These are phyloP conservation scores for Diadromus collaris DNA, from an alignment of 2,888 invertebrate genomes.

Conservation along the genomic window DNA sequence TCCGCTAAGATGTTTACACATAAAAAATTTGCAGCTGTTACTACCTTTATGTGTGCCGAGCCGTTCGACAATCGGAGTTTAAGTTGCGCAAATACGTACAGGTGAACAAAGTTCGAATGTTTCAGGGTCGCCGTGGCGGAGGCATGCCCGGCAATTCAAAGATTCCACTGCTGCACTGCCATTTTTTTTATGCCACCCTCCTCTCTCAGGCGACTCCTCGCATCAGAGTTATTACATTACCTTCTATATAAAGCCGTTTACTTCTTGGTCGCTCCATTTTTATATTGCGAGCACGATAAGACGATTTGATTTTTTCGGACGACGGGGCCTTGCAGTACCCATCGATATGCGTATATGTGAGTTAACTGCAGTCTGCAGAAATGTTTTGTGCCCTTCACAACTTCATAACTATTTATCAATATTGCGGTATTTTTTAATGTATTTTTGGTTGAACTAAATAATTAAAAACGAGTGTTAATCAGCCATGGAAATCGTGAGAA, in stretches of 20 bases:
- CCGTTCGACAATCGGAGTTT: neutral
- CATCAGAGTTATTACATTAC: neutral
- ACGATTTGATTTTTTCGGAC: neutral
- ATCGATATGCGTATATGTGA: neutral
- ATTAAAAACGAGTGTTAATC: too few relatives aligned
- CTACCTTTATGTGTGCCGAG: neutral
- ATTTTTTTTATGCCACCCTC: neutral
- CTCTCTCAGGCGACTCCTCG: neutral
- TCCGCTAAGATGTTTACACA: neutral
- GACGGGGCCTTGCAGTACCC: neutral
- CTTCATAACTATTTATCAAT: neutral
- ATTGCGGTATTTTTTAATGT: neutral
- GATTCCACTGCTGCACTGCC: neutral
- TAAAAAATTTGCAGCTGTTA: neutral
- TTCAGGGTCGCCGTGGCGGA: neutral
- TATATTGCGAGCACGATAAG: neutral
- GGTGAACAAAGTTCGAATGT: neutral
- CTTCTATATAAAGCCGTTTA: neutral
- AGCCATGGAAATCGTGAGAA: too few relatives aligned
- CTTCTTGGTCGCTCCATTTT: neutral
- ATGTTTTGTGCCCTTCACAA: neutral
- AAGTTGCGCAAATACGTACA: conserved; percentile 4
- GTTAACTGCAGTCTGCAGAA: neutral
- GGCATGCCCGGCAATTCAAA: neutral
- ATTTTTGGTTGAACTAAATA: too few relatives aligned